Percentiles rank a stretch among this genome's conserved stretches.
Conservation (phyloP, 1,140 invertebrate genomes). For the Atta texana region DNA sequence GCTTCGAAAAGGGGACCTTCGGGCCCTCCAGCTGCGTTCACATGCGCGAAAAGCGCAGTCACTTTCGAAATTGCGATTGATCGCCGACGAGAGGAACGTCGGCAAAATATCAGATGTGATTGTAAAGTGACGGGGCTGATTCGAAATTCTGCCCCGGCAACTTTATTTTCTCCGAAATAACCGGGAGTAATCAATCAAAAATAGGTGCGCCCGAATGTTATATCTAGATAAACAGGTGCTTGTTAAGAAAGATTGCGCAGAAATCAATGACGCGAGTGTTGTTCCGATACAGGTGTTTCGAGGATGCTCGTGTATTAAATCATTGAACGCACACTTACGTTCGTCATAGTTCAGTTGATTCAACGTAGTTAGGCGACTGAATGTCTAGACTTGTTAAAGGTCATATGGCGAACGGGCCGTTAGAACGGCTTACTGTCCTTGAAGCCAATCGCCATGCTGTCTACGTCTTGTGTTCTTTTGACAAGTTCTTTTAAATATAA, state of each 20-base stretch:
- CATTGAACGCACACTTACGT: slow-evolving; percentile 22
- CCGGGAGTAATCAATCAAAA: background rate
- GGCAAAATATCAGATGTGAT: slow-evolving; percentile 25
- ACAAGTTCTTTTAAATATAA: background rate
- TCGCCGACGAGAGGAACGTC: background rate
- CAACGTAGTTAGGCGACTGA: slow-evolving; percentile 29
- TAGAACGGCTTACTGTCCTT: slow-evolving; percentile 52
- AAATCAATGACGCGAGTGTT: background rate
- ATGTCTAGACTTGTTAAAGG: slow-evolving; percentile 54
- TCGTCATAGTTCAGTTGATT: slow-evolving; percentile 35
- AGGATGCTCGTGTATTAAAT: slow-evolving; percentile 8
- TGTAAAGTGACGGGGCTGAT: slow-evolving; percentile 8
- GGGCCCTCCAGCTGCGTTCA: slow-evolving; percentile 72
- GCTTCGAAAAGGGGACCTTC: slow-evolving; percentile 61
- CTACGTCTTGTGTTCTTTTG: background rate
- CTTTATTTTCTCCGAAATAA: background rate
- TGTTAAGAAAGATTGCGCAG: background rate
- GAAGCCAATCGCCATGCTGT: slow-evolving; percentile 32
- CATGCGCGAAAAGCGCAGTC: slow-evolving; percentile 59
- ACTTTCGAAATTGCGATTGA: slow-evolving; percentile 57
- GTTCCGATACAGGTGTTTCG: background rate
- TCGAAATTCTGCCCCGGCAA: background rate
- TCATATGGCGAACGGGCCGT: slow-evolving; percentile 20
- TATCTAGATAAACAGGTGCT: background rate
- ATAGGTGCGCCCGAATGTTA: background rate